Conservation (phyloP, 2,113 vertebrate genomes). For the Calypte anna region DNA sequence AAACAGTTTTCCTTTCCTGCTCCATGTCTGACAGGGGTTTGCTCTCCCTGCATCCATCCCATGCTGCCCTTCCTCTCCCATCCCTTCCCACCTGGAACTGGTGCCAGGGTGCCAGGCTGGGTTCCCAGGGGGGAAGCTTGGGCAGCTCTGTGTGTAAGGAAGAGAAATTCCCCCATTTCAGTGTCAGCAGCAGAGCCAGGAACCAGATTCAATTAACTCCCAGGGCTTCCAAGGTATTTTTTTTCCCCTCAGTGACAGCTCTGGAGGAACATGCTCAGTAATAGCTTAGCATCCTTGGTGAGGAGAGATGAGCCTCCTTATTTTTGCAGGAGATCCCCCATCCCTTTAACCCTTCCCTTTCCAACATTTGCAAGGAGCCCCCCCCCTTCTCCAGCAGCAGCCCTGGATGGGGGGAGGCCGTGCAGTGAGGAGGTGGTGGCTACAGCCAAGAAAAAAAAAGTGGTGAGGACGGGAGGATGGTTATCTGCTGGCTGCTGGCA, state of each 20-base stretch:
- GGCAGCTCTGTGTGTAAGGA: background rate
- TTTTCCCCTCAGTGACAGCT: background rate
- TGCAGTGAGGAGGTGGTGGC: background rate
- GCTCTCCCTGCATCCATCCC: background rate
- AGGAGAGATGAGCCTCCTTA: fast-evolving
- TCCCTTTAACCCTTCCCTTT: background rate
- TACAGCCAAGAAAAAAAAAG: background rate
- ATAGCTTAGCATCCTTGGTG: background rate
- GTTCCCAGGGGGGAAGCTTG: fast-evolving
- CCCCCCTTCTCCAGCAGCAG: background rate
- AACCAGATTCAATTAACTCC: background rate
- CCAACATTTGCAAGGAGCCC: background rate
- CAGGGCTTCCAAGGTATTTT: background rate
- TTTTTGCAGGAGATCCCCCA: background rate
- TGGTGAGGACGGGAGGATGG: fast-evolving
- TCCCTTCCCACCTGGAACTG: background rate
- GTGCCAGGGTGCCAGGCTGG: background rate
- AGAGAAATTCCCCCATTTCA: background rate
- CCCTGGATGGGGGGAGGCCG: background rate
- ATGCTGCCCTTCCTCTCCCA: fast-evolving
- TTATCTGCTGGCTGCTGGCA: background rate
- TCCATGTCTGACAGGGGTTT: background rate
- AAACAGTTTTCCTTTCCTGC: background rate
- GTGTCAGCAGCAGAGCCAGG: background rate
- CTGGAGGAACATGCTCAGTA: fast-evolving